These are phyloP conservation scores for Rosalia funebris DNA, from an alignment of 2,888 invertebrate genomes.

Conservation along the genomic window DNA sequence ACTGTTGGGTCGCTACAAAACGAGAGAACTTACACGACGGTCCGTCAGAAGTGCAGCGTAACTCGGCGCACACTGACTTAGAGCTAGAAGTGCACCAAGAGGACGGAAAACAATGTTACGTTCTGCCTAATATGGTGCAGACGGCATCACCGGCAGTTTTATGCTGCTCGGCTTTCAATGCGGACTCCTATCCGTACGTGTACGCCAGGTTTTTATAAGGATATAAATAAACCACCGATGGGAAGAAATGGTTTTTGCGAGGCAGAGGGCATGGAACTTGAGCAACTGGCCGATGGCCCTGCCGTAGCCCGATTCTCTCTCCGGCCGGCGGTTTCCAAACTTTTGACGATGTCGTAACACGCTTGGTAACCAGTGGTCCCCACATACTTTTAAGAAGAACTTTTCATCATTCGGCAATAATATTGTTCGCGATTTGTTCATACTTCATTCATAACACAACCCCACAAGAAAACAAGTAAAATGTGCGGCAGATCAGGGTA, in stretches of 20 bases:
- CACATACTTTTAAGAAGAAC: too few relatives aligned
- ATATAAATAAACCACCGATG: conserved; percentile 52
- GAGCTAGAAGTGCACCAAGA: conserved; percentile 38
- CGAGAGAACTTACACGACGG: conserved; percentile 7
- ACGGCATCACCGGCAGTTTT: conserved; percentile 47
- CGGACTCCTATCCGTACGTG: conserved; percentile 43
- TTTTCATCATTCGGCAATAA: too few relatives aligned
- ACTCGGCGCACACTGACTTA: conserved; percentile 45
- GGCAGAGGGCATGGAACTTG: conserved; percentile 31
- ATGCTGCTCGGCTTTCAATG: conserved; percentile 47
- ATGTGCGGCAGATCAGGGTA: too few relatives aligned
- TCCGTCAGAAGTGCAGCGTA: conserved; percentile 27
- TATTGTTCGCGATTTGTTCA: too few relatives aligned
- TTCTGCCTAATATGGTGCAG: conserved; percentile 57
- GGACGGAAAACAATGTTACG: conserved; percentile 55
- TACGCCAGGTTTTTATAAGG: conserved; percentile 49
- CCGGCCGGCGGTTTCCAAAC: background rate
- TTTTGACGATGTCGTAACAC: too few relatives aligned
- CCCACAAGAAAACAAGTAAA: too few relatives aligned
- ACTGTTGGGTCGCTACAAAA: conserved; percentile 3
- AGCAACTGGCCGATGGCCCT: conserved; percentile 1
- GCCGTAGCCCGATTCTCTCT: background rate
- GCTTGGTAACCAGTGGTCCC: too few relatives aligned
- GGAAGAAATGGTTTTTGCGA: conserved; percentile 43
- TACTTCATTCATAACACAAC: too few relatives aligned